Evolutionary conservation across 2,797 vertebrate genomes (phyloP).

Genomic region (Dendrocincla tyrannina): DNA sequence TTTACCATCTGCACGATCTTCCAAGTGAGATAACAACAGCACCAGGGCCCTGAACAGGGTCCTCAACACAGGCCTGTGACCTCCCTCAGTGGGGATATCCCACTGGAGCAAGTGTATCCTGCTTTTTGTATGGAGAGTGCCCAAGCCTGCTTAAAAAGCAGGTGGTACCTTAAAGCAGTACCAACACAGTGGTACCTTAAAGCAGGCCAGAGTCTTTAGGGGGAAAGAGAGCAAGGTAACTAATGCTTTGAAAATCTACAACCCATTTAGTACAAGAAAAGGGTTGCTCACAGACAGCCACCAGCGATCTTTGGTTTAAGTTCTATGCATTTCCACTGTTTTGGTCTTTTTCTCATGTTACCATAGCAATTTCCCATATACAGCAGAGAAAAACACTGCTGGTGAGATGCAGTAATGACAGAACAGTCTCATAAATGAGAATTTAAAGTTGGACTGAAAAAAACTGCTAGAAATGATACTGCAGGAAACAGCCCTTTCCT

Average conservation of each 20-base stretch:
- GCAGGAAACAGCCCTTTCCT: background rate
- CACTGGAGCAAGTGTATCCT: background rate
- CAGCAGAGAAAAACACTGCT: background rate
- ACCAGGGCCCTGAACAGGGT: background rate
- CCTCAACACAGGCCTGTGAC: background rate
- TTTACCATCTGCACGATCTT: background rate
- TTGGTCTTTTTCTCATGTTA: conserved; percentile 1
- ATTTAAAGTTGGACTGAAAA: background rate
- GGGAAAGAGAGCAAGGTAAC: background rate
- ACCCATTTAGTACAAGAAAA: background rate
- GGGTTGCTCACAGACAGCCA: background rate
- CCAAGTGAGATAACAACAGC: background rate
- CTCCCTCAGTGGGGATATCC: background rate
- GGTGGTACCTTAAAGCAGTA: background rate
- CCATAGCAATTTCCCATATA: conserved; percentile 42
- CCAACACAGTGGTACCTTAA: background rate
- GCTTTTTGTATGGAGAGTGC: background rate
- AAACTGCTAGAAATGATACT: background rate
- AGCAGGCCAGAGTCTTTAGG: background rate
- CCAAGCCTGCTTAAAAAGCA: background rate
- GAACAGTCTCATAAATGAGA: background rate
- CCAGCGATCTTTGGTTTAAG: background rate
- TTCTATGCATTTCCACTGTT: background rate
- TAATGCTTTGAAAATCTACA: background rate
- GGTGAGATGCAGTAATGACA: conserved; percentile 9